A percentile compares a stretch with the other conserved stretches of the same genome.
Evolutionary conservation across 2,888 invertebrate species (phyloP).

Genomic region (Melinaea marsaeus): DNA sequence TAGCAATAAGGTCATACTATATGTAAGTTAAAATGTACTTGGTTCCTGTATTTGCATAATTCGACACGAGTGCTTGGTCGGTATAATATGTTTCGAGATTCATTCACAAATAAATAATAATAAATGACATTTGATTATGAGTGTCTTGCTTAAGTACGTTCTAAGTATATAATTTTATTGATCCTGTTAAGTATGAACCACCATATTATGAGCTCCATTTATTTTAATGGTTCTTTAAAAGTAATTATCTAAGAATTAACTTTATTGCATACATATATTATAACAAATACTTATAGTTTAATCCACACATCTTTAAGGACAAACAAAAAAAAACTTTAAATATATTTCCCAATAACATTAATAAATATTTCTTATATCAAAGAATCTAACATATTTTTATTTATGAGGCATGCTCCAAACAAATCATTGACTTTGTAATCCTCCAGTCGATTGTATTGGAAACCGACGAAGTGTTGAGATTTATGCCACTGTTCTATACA

Average conservation of each 20-base stretch:
- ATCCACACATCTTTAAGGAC: slow-evolving; percentile 30
- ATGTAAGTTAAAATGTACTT: slow-evolving; percentile 13
- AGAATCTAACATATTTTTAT: slow-evolving; percentile 46
- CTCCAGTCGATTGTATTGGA: slow-evolving; percentile 45
- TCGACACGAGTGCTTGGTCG: slow-evolving; percentile 44
- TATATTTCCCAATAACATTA: slow-evolving; percentile 54
- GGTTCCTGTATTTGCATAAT: slow-evolving; percentile 50
- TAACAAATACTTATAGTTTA: neutral
- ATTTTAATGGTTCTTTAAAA: neutral
- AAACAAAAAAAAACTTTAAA: slow-evolving; percentile 40
- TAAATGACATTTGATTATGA: neutral
- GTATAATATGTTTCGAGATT: slow-evolving; percentile 26
- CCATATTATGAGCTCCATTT: too few species aligned
- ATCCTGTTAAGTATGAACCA: too few species aligned
- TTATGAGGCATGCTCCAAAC: slow-evolving; percentile 58
- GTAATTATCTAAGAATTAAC: neutral
- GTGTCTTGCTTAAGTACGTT: too few species aligned
- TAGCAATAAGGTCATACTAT: neutral
- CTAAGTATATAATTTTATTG: too few species aligned
- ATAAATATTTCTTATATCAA: slow-evolving; percentile 56
- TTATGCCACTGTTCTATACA: slow-evolving; percentile 44
- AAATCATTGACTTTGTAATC: slow-evolving; percentile 64
- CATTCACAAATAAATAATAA: slow-evolving; percentile 25
- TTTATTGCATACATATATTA: neutral
- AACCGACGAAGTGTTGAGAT: slow-evolving; percentile 61